A percentile compares a stretch with the other conserved stretches of the same genome.
Evolutionary conservation across 1,140 invertebrate genomes (phyloP).

Genomic region (Neuroterus valhalla): DNA sequence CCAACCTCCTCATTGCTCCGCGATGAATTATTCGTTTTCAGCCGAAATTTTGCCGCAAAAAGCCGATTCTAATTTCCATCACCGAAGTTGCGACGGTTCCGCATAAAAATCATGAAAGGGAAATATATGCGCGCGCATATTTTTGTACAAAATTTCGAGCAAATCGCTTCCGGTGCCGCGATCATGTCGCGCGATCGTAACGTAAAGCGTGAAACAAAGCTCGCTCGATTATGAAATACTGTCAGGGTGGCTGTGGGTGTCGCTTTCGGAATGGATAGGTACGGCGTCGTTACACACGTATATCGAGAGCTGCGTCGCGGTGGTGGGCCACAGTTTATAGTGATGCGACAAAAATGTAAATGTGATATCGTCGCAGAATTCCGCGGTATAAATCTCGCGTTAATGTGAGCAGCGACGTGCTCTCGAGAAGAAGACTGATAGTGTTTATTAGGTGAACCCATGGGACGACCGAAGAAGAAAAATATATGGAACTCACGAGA

Average conservation of each 20-base stretch:
- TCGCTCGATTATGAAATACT: slow-evolving; percentile 66
- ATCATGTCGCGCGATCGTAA: slow-evolving; percentile 50
- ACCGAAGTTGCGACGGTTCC: slow-evolving; percentile 36
- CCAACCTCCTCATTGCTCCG: slow-evolving; percentile 4
- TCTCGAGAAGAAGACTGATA: slow-evolving; percentile 56
- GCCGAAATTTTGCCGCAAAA: background rate
- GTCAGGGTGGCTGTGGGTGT: slow-evolving; percentile 45
- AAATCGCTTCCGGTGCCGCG: slow-evolving; percentile 51
- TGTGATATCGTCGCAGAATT: slow-evolving; percentile 72
- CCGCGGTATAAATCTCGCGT: slow-evolving; percentile 72
- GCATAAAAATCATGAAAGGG: slow-evolving; percentile 41
- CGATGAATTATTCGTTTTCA: slow-evolving; percentile 19
- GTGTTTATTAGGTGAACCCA: slow-evolving; percentile 67
- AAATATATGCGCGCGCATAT: slow-evolving; percentile 32
- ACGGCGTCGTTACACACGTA: slow-evolving; percentile 32
- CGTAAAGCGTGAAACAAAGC: slow-evolving; percentile 61
- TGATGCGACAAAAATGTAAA: slow-evolving; percentile 75
- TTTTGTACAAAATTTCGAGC: slow-evolving; percentile 50
- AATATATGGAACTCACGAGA: no score
- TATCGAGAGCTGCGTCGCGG: slow-evolving; percentile 22
- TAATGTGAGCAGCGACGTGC: slow-evolving; percentile 69
- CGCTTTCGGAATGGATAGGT: slow-evolving; percentile 50
- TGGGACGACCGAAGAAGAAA: slow-evolving; percentile 22
- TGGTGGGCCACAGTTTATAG: slow-evolving; percentile 65
- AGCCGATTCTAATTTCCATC: slow-evolving; percentile 43